phyloP scores from a whole-genome alignment of 2,797 vertebrate species.

The Pteronotus mesoamericanus region DNA sequence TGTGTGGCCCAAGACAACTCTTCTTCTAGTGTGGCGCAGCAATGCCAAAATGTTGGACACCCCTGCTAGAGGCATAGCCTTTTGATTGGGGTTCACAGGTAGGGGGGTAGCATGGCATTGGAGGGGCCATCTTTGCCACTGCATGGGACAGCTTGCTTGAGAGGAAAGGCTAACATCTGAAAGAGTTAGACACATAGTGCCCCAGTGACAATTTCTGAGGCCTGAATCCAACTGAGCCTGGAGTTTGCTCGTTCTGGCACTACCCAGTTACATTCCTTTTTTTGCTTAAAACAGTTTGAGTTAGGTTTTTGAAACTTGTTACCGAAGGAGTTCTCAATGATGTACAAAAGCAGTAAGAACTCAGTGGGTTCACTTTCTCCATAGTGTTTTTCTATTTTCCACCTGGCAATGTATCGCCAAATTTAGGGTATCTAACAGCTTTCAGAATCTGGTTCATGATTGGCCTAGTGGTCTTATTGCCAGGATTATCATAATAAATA shows the following conservation, averaged over 20 bases:
- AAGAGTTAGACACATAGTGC: not conserved
- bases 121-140: not conserved
- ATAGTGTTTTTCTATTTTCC: not conserved
- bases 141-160: too few relatives aligned
- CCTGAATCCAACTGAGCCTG: not conserved
- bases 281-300: not conserved
- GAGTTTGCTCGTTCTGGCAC: not conserved
- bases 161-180: not conserved
- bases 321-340: not conserved
- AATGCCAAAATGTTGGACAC: too few relatives aligned
- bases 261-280: not conserved
- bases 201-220: not conserved
- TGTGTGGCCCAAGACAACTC: too few relatives aligned
- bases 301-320: not conserved
- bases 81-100: not conserved
- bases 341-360: not conserved
- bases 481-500: not conserved
- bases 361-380: not conserved
- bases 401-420: not conserved
- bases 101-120: not conserved
- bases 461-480: not conserved
- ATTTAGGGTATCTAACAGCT: not conserved
- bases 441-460: not conserved
- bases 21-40: too few relatives aligned
- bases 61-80: not conserved